Conservation (phyloP, 2,797 vertebrate species). For the Eremophila alpestris region DNA sequence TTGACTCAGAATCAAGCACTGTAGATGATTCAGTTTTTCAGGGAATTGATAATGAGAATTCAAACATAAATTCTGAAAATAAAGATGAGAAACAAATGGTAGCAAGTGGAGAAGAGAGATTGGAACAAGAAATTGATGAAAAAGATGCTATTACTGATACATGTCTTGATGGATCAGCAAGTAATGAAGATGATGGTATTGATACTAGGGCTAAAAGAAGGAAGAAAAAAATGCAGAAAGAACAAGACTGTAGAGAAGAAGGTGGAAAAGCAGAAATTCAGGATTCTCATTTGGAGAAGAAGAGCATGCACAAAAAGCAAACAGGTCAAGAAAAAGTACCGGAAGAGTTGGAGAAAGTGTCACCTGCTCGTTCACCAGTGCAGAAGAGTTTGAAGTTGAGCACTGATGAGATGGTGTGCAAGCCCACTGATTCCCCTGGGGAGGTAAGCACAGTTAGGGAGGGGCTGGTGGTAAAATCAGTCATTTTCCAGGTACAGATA, state of each 20-base stretch:
- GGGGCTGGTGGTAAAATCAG: conserved; percentile 22
- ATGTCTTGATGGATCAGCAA: conserved; percentile 16
- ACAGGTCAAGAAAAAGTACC: conserved; percentile 68
- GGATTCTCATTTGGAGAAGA: conserved; percentile 59
- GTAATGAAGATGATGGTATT: conserved; percentile 68
- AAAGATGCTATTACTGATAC: conserved; percentile 17
- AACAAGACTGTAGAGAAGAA: conserved; percentile 68
- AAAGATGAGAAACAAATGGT: conserved; percentile 52
- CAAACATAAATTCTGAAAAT: conserved; percentile 39
- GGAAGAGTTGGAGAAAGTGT: conserved; percentile 50
- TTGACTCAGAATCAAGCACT: conserved; percentile 47
- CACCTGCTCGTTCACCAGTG: not conserved
- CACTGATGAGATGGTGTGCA: conserved; percentile 69
- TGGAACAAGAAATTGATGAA: conserved; percentile 26
- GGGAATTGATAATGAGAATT: conserved; percentile 38
- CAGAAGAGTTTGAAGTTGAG: conserved; percentile 67
- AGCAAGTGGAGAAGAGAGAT: conserved; percentile 1
- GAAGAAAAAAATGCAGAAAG: conserved; percentile 82
- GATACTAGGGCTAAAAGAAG: conserved; percentile 81
- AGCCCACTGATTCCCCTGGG: conserved; percentile 72
- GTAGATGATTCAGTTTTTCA: conserved; percentile 7
- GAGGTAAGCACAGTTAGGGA: conserved; percentile 74
- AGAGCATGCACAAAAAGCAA: conserved; percentile 65
- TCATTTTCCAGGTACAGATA: not conserved
- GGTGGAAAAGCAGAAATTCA: conserved; percentile 42